Base-by-base conservation (phyloP, 2,888 invertebrate genomes). In the Aporophyla nigra region DNA sequence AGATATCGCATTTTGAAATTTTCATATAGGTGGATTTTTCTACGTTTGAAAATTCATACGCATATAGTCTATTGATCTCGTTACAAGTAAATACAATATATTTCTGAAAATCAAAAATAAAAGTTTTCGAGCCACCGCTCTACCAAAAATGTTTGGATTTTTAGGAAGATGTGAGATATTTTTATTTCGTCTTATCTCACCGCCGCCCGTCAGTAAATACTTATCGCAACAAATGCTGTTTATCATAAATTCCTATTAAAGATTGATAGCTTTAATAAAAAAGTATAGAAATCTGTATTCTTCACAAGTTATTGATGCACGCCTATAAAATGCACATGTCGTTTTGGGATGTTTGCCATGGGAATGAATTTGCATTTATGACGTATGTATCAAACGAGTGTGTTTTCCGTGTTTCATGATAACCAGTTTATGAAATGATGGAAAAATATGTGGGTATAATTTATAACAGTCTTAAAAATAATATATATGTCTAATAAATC, bases 281-380 rank as follows among this genome's bases (percentile, higher is more conserved):
- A 84, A 70, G 14, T 58, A 19, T 59, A 33, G 49, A 68, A 74
- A 71, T 59, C 19, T 63, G 58, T 71, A 43, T 73, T 24, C 43
- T 61, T 10, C 40, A 67, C 10, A 72, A 72, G 59, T 63, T 76
- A 68, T 75, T 68, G 68, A 56, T 59, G 59, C 43, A 65, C n/a
- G 54, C 46, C 69, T 33, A 86, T 86, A 86, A 86, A 86, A 79
- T 77, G 75, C 86, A 86, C 74, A 53, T 81, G 85, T 21, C 40
- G 78, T 65, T 82, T 78, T 83, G n/a, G 40, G 69, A 68, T 62
- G 65, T 67, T 76, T 73, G 71, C 69, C 74, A 70, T 40, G 59
- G n/a, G 12, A 66, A 62, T 33, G n/a, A 51, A 83, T 83, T 82
- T 78, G 65, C 71, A 72, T 78, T 58, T 40, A 33, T 74, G 65